Percentiles rank a stretch among this genome's conserved stretches.
Evolutionary conservation across 2,113 vertebrate species (phyloP).

Genomic region (Indri indri): DNA sequence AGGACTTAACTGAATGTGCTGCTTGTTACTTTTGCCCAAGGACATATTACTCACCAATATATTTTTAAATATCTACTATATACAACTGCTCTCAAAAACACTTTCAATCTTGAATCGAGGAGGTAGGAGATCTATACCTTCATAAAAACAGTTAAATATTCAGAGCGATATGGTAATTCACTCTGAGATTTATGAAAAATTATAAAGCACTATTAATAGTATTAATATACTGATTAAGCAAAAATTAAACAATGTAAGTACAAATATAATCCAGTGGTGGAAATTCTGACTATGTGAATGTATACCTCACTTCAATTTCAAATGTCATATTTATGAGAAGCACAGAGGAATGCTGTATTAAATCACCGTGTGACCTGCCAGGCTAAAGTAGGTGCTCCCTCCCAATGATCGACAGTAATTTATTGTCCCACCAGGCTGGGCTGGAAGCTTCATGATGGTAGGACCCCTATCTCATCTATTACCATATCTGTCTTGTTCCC

Average conservation of each 20-base stretch:
- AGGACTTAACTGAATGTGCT: not conserved
- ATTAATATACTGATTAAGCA: not conserved
- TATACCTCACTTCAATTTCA: not conserved
- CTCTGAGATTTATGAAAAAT: not conserved
- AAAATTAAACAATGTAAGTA: not conserved
- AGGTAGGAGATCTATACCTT: not conserved
- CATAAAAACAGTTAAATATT: not conserved
- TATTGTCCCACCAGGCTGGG: not conserved
- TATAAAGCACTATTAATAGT: not conserved
- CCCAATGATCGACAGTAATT: not conserved
- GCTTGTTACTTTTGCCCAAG: not conserved
- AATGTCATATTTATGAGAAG: not conserved
- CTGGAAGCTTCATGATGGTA: not conserved
- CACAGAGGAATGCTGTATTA: not conserved
- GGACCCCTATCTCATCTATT: not conserved
- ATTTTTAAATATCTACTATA: not conserved
- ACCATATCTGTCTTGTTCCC: not conserved
- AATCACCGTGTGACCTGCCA: not conserved
- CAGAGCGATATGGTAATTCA: not conserved
- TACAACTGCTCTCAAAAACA: not conserved
- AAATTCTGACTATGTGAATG: not conserved
- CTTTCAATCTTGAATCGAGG: not conserved
- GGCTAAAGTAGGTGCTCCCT: not conserved
- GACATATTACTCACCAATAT: not conserved
- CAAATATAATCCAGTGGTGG: not conserved